Conservation (phyloP, 2,888 invertebrate species). For the Caenorhabditis wallacei region DNA sequence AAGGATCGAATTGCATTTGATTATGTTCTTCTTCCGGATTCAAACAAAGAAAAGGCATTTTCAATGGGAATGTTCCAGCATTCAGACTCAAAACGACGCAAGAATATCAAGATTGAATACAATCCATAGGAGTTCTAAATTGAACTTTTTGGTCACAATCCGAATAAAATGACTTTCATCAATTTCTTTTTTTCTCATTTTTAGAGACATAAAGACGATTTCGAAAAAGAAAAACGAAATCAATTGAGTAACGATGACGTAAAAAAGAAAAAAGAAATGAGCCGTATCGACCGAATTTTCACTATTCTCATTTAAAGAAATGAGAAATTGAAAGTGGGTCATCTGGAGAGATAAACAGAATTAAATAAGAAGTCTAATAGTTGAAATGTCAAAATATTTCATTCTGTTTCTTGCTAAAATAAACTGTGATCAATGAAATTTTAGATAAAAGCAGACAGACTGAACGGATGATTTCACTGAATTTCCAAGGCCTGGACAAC, state of each 20-base stretch:
- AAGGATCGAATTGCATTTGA: constrained; percentile 65
- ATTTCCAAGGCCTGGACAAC: too few species aligned
- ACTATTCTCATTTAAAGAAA: constrained; percentile 11
- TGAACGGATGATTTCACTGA: too few species aligned
- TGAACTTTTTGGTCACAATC: neutral
- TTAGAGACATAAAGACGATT: too few species aligned
- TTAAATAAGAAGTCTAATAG: neutral
- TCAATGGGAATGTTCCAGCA: constrained; percentile 51
- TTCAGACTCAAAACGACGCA: constrained; percentile 56
- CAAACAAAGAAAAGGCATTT: constrained; percentile 43
- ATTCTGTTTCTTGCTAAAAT: neutral
- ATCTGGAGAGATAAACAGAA: neutral
- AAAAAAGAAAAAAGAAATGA: constrained; percentile 14
- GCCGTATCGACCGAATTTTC: constrained; percentile 33
- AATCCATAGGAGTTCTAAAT: constrained; percentile 40
- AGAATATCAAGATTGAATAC: constrained; percentile 62
- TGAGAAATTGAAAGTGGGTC: constrained; percentile 23
- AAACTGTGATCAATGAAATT: too few species aligned
- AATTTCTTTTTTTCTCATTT: neutral
- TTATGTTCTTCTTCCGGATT: constrained; percentile 62
- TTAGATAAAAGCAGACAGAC: too few species aligned
- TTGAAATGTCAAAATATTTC: constrained; percentile 8
- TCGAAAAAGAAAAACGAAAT: neutral
- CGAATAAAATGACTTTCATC: neutral
- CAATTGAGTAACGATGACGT: constrained; percentile 19